Conservation (phyloP, 2,797 vertebrate genomes). For the Lindbergichthys nudifrons region DNA sequence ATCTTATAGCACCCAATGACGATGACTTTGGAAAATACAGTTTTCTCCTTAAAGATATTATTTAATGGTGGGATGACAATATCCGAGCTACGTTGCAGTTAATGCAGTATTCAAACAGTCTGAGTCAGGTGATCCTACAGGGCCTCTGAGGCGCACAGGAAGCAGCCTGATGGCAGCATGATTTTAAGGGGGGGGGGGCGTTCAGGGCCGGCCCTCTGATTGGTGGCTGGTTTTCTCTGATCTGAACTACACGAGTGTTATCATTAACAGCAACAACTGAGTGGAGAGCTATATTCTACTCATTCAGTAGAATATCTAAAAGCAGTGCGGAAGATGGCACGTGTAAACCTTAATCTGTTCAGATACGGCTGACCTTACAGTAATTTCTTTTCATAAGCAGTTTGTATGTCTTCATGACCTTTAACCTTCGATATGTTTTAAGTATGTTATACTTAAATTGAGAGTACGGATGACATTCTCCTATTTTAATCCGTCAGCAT, state of each 20-base stretch:
- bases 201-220: conserved; percentile 61
- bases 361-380: conserved; percentile 45
- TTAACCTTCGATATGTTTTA: conserved; percentile 44
- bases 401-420: conserved; percentile 64
- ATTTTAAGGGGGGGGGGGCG: conserved; percentile 63
- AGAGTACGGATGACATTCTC: conserved; percentile 76
- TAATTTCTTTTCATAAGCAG: conserved; percentile 44
- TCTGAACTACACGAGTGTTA: conserved; percentile 59
- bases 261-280: conserved; percentile 63
- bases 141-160: conserved; percentile 46
- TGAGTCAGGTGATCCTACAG: conserved; percentile 56
- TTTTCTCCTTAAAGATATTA: conserved; percentile 99
- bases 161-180: conserved; percentile 60
- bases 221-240: conserved; percentile 70
- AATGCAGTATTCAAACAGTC: conserved; percentile 72
- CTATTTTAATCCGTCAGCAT: conserved; percentile 78
- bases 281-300: conserved; percentile 61
- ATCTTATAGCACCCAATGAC: conserved; percentile 98
- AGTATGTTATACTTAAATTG: conserved; percentile 59
- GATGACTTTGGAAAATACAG: conserved; percentile 99
- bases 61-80: conserved; percentile 83
- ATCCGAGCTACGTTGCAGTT: conserved; percentile 49
- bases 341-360: conserved; percentile 54
- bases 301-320: conserved; percentile 60
- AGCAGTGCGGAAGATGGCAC: conserved; percentile 53